Percentiles rank a stretch among this genome's conserved stretches.
Evolutionary conservation across 2,888 invertebrate species (phyloP).

Genomic region (Lithophane leautieri): DNA sequence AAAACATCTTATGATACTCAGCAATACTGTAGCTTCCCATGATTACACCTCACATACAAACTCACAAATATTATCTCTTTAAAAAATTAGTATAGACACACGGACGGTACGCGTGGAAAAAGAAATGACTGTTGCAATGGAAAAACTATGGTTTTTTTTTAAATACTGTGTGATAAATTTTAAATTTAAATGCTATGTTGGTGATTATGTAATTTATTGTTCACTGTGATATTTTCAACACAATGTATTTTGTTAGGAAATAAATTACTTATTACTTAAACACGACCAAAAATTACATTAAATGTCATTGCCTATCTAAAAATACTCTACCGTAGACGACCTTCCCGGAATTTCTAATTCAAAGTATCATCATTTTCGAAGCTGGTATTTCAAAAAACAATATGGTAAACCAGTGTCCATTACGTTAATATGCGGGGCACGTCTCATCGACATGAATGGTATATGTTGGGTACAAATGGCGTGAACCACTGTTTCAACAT

Average conservation of each 20-base stretch:
- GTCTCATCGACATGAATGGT: slow-evolving; percentile 44
- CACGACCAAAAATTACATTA: background rate
- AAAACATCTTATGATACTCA: too few relatives aligned
- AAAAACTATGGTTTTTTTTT: too few relatives aligned
- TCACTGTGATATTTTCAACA: too few relatives aligned
- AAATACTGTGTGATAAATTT: too few relatives aligned
- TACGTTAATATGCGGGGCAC: slow-evolving; percentile 50
- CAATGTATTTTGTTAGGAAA: too few relatives aligned
- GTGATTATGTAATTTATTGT: too few relatives aligned
- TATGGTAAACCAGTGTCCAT: slow-evolving; percentile 42
- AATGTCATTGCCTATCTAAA: slow-evolving; percentile 10
- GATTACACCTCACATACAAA: background rate
- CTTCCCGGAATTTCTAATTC: slow-evolving; percentile 43
- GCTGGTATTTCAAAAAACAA: slow-evolving; percentile 49
- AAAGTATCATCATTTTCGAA: slow-evolving; percentile 30
- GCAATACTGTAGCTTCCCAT: background rate
- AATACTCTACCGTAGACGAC: slow-evolving; percentile 1
- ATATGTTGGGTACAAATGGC: slow-evolving; percentile 52
- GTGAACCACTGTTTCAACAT: slow-evolving; percentile 59
- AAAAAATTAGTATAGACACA: background rate
- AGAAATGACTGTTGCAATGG: background rate
- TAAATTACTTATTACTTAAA: too few relatives aligned
- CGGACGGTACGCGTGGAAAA: background rate
- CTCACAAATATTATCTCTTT: background rate
- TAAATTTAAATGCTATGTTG: too few relatives aligned